Percentiles rank a stretch among this genome's conserved stretches.
Evolutionary conservation across 2,113 vertebrate genomes (phyloP).

Genomic region (Calypte anna): DNA sequence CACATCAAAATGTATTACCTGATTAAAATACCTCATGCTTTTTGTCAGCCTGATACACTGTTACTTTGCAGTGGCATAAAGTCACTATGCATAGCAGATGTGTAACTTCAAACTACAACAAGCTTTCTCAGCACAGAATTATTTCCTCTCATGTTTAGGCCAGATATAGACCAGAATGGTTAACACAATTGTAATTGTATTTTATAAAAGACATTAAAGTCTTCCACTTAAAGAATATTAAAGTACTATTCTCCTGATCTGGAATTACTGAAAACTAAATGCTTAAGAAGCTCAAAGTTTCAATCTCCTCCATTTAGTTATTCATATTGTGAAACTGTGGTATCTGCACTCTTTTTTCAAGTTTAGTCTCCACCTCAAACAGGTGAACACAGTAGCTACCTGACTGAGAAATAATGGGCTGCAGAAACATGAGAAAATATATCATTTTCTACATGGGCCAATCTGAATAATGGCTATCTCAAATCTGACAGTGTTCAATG

Average conservation of each 20-base stretch:
- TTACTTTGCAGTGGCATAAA: not conserved
- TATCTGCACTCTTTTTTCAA: not conserved
- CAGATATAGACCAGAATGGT: not conserved
- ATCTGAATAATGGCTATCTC: not conserved
- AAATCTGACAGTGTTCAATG: not conserved
- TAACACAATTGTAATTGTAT: not conserved
- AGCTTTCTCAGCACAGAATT: not conserved
- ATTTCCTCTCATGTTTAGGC: not conserved
- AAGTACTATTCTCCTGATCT: not conserved
- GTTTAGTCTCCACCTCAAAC: not conserved
- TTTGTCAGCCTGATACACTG: not conserved
- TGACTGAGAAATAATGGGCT: not conserved
- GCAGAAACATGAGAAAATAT: not conserved
- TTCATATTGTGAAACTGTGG: not conserved
- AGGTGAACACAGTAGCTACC: fast-evolving
- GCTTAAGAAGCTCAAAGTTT: not conserved
- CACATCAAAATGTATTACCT: not conserved
- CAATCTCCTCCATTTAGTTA: not conserved
- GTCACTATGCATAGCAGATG: not conserved
- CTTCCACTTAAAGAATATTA: no score
- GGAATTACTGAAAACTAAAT: not conserved
- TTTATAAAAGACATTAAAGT: not conserved
- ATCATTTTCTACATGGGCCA: not conserved
- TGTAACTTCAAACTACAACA: not conserved
- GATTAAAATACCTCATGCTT: not conserved